Evolutionary conservation across 2,113 vertebrate genomes (phyloP), one percentile per base, ranked within the genome.

Genomic region (Apodemus speciosus): DNA sequence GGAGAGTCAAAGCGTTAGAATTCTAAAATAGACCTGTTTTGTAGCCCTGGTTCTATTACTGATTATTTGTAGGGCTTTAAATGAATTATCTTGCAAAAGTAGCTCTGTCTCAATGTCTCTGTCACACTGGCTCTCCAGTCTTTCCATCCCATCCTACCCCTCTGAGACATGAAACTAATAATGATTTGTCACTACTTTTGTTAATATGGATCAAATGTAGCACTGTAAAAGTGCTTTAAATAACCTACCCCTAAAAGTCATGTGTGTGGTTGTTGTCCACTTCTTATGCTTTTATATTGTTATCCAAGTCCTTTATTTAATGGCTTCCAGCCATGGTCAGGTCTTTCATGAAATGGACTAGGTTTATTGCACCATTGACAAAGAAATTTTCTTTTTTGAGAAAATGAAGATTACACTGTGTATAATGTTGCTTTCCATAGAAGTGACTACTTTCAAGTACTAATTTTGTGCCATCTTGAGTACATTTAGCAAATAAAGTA

Each of bases 401-500:
- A 66, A 76, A 73, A 32, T 60, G 27, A 85, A 79, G 64, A 90
- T 89, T 84, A 75, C 43, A 35, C 58, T 91, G 62, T 80, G 40
- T 89, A 40, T 84, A 84, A 84, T 5, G 25, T 83, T 75, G 77
- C 62, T 53, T 94, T 91, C 43, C 49, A 25, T 75, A 68, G 46
- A 94, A 88, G 35, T 0, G 0, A 75, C 84, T 75, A 90, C 94
- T 96, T 97, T 97, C 85, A 96, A 98, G 96, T 97, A 98, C 95
- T 96, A 92, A 97, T 94, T 3, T 92, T 56, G 96, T 14, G 6
- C 95, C 93, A 20, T 66, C 64, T 90, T 80, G 25, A 71, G 68
- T 10, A 21, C 13, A 21, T 90, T 97, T 96, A 72, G 91, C 93
- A 90, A 71, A 95, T 96, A 89, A 95, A 95, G 94, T 88, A 69